Evolutionary conservation across 2,888 invertebrate species (phyloP).

Genomic region (Pachycephus smyrnensis): DNA sequence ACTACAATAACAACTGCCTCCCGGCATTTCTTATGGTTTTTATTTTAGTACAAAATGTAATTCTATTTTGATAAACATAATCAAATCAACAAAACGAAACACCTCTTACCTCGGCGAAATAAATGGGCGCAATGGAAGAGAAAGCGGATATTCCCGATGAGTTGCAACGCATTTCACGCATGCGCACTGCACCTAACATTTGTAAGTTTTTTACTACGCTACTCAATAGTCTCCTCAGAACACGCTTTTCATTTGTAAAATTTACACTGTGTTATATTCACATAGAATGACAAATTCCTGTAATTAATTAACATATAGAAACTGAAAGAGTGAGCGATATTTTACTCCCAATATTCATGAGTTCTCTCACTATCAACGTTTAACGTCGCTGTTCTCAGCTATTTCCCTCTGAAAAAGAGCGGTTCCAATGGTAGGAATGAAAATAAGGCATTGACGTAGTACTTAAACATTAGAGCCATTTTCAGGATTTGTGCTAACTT

Average conservation of each 20-base stretch:
- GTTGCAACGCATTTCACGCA: background rate
- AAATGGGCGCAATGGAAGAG: constrained; percentile 58
- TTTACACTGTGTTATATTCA: background rate
- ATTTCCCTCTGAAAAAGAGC: too few species aligned
- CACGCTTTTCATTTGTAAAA: background rate
- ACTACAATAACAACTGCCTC: background rate
- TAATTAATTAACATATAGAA: background rate
- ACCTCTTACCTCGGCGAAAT: constrained; percentile 61
- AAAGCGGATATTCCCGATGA: constrained; percentile 32
- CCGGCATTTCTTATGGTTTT: background rate
- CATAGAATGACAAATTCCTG: background rate
- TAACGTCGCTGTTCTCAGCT: too few species aligned
- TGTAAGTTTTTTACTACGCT: background rate
- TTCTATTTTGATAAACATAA: background rate
- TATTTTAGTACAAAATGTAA: background rate
- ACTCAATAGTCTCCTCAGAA: background rate
- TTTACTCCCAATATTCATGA: too few species aligned
- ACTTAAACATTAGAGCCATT: too few species aligned
- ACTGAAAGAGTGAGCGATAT: background rate
- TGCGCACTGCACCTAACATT: background rate
- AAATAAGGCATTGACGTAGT: too few species aligned
- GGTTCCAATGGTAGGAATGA: too few species aligned
- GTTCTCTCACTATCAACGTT: too few species aligned
- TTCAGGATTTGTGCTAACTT: too few species aligned
- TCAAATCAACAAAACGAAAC: background rate